phyloP scores from a whole-genome alignment of 2,113 vertebrate genomes.

The Hydropotes inermis region DNA sequence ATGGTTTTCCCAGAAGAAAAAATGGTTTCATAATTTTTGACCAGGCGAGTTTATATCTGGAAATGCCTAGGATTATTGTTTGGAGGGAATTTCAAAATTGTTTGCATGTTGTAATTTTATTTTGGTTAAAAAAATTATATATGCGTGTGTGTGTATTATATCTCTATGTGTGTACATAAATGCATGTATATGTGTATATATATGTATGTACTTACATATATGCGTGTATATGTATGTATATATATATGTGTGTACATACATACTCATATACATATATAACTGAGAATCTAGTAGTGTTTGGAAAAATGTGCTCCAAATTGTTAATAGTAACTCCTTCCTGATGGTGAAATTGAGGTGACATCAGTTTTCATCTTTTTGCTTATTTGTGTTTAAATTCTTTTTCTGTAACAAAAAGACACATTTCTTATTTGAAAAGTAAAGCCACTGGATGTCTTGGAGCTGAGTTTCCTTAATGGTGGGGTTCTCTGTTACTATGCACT shows the following conservation, averaged over 20 bases:
- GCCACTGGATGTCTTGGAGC: neutral
- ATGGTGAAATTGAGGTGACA: neutral
- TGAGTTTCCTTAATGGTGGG: neutral
- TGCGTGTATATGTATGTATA: neutral
- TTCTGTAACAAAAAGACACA: neutral
- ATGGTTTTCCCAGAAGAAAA: neutral
- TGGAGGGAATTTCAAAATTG: constrained; percentile 26
- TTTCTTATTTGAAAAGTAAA: constrained; percentile 18
- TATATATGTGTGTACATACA: neutral
- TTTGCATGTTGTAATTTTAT: constrained; percentile 13
- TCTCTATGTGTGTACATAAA: neutral
- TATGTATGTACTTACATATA: neutral
- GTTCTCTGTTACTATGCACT: neutral
- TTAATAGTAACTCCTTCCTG: neutral
- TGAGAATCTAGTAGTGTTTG: neutral
- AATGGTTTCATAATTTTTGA: neutral
- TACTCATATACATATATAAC: neutral
- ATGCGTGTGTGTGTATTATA: neutral
- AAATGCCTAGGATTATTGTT: constrained; percentile 8
- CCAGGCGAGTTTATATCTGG: neutral
- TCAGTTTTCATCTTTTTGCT: neutral
- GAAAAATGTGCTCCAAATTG: neutral
- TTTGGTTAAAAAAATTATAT: constrained; percentile 7
- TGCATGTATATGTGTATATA: neutral
- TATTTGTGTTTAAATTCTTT: neutral